These are phyloP conservation scores for Diorhabda carinulata DNA, from an alignment of 1,140 invertebrate species.

Conservation along the genomic window DNA sequence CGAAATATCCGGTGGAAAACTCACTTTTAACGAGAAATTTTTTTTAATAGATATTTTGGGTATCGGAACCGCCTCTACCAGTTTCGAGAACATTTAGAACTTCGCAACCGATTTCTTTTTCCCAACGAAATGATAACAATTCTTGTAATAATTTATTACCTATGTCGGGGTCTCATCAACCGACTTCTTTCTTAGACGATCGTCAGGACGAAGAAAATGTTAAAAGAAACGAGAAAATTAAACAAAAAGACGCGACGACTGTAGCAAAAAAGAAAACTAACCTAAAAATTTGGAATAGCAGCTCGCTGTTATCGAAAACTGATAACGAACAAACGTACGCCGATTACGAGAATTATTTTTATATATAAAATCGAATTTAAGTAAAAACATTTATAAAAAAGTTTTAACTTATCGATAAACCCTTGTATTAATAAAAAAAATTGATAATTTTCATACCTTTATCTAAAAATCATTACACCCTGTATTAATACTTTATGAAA, in stretches of 20 bases:
- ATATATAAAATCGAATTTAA: slow-evolving; percentile 48
- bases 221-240: slow-evolving; percentile 36
- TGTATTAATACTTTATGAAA: neutral
- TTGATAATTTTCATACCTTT: neutral
- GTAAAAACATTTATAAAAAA: neutral
- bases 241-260: slow-evolving; percentile 33
- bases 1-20: slow-evolving; percentile 1
- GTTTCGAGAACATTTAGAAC: slow-evolving; percentile 30
- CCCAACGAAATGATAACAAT: slow-evolving; percentile 18
- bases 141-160: slow-evolving; percentile 35
- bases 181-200: slow-evolving; percentile 18
- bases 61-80: slow-evolving; percentile 37
- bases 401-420: neutral
- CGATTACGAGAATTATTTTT: slow-evolving; percentile 61
- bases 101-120: slow-evolving; percentile 15
- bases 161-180: slow-evolving; percentile 32
- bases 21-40: neutral
- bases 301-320: slow-evolving; percentile 47
- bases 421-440: neutral
- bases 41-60: slow-evolving; percentile 43
- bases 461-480: neutral
- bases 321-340: slow-evolving; percentile 48
- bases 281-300: slow-evolving; percentile 44
- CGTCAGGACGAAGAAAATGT: slow-evolving; percentile 31
- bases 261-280: slow-evolving; percentile 34